phyloP scores from a whole-genome alignment of 1,140 invertebrate species.

The Physella acuta region DNA sequence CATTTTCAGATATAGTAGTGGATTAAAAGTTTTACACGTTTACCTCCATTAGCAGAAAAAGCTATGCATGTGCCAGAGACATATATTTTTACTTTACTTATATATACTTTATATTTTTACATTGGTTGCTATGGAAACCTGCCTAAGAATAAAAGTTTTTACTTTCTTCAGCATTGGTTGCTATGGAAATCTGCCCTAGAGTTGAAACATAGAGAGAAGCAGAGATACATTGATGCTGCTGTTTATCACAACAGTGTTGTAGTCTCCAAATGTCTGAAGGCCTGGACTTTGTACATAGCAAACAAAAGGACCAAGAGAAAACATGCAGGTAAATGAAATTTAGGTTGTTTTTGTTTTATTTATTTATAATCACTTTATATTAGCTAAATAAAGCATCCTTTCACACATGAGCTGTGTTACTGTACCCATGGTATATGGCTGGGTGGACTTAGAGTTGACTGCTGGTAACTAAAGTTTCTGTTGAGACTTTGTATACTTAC shows the following conservation, averaged over 20 bases:
- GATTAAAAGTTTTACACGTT: too few relatives aligned
- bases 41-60: too few relatives aligned
- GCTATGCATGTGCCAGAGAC: too few relatives aligned
- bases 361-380: not conserved
- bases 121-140: too few relatives aligned
- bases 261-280: constrained; percentile 31
- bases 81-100: too few relatives aligned
- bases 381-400: not conserved
- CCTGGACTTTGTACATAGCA: constrained; percentile 32
- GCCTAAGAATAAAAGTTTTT: constrained; percentile 4
- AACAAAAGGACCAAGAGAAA: constrained; percentile 27
- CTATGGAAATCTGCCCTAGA: constrained; percentile 37
- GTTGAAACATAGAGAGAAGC: constrained; percentile 20
- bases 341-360: not conserved
- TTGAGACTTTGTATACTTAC: too few relatives aligned
- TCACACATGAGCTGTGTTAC: not conserved
- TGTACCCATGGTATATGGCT: not conserved
- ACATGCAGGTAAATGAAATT: constrained; percentile 30
- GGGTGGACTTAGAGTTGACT: too few relatives aligned
- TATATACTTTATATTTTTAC: too few relatives aligned
- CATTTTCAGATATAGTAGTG: too few relatives aligned
- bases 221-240: constrained; percentile 27
- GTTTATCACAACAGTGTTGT: constrained; percentile 33
- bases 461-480: too few relatives aligned
- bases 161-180: constrained; percentile 39